Percentiles rank a stretch among this genome's conserved stretches.
Evolutionary conservation across 2,888 invertebrate genomes (phyloP).

Genomic region (Drosophila bunnanda): DNA sequence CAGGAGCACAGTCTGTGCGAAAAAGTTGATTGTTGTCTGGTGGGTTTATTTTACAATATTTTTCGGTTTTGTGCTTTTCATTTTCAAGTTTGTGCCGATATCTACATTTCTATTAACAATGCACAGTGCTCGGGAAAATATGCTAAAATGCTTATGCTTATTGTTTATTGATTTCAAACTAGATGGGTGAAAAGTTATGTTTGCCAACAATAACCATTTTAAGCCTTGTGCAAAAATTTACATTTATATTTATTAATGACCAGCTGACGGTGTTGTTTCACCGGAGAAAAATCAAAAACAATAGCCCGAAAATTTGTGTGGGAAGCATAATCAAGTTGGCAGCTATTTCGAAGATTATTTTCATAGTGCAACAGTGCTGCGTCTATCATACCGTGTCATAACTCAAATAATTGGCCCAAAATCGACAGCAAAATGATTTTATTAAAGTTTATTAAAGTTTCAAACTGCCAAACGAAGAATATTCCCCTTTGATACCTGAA

Average conservation of each 20-base stretch:
- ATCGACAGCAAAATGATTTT: slow-evolving; percentile 50
- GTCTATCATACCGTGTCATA: slow-evolving; percentile 1
- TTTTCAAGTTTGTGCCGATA: slow-evolving; percentile 11
- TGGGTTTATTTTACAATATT: slow-evolving; percentile 51
- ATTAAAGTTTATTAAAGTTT: slow-evolving; percentile 53
- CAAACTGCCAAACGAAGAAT: slow-evolving; percentile 26
- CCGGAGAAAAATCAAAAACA: neutral
- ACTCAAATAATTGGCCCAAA: slow-evolving; percentile 59
- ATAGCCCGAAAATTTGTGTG: neutral
- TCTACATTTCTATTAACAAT: slow-evolving; percentile 43
- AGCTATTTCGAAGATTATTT: slow-evolving; percentile 2
- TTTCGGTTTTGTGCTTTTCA: slow-evolving; percentile 29
- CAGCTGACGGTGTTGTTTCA: neutral
- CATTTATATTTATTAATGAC: slow-evolving; percentile 1
- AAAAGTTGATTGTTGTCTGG: slow-evolving; percentile 69
- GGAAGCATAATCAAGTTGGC: neutral
- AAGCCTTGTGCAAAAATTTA: slow-evolving; percentile 3
- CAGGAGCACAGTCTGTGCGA: slow-evolving; percentile 51
- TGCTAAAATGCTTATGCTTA: slow-evolving; percentile 31
- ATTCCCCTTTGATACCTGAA: too few species aligned
- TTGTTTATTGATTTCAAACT: slow-evolving; percentile 43
- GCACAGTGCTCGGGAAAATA: slow-evolving; percentile 33
- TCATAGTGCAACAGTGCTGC: neutral
- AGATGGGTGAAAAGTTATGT: slow-evolving; percentile 26
- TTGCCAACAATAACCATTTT: slow-evolving; percentile 8